Evolutionary conservation across 2,113 vertebrate genomes (phyloP).

Genomic region (Cyanoliseus patagonus): DNA sequence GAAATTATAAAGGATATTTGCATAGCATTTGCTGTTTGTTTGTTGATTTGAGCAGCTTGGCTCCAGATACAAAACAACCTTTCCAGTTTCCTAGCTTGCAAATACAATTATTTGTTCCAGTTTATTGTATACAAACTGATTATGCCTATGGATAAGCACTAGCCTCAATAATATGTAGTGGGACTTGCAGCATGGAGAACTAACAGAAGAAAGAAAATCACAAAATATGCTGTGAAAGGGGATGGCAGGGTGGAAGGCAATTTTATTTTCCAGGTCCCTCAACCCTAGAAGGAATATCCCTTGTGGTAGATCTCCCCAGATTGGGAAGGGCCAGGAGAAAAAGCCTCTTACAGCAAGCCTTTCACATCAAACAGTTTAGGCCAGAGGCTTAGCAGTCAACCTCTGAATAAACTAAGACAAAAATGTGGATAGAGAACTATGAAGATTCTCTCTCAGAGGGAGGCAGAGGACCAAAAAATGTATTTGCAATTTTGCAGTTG

Average conservation of each 20-base stretch:
- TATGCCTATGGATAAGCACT: neutral
- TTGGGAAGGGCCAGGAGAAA: rapidly evolving
- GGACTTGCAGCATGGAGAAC: neutral
- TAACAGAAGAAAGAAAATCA: neutral
- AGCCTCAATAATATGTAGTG: neutral
- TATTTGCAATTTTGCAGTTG: neutral
- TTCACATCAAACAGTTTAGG: neutral
- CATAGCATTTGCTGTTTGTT: neutral
- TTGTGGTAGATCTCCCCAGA: neutral
- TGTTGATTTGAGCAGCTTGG: neutral
- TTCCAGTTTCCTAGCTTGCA: neutral
- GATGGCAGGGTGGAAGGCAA: rapidly evolving
- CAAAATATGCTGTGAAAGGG: neutral
- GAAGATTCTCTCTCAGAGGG: neutral
- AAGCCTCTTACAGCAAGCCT: neutral
- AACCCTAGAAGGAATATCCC: neutral
- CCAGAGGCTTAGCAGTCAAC: neutral
- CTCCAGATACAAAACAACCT: neutral
- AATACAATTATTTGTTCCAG: neutral
- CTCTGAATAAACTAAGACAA: neutral
- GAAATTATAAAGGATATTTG: neutral
- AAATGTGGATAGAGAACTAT: neutral
- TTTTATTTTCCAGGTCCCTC: neutral
- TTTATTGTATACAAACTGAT: neutral
- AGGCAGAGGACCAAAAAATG: neutral